Conservation (phyloP, 2,888 invertebrate species). For the Microplitis deprimator region DNA sequence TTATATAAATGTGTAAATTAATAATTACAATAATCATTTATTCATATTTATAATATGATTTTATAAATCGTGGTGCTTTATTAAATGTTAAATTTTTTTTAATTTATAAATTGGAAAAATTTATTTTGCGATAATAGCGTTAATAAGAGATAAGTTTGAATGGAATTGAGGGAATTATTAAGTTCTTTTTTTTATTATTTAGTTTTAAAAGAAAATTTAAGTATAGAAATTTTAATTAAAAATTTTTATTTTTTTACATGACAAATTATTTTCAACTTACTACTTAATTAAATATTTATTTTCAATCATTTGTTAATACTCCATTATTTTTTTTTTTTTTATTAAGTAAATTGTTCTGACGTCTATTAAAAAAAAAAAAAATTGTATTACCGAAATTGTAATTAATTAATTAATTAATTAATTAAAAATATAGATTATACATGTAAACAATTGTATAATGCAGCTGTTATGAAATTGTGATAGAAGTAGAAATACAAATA, state of each 20-base stretch:
- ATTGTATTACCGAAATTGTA: neutral
- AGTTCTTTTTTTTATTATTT: neutral
- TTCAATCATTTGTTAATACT: neutral
- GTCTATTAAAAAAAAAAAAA: neutral
- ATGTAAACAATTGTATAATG: constrained; percentile 43
- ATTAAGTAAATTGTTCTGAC: neutral
- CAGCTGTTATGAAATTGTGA: constrained; percentile 50
- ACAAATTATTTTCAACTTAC: neutral
- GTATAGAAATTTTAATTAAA: neutral
- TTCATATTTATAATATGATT: too few relatives aligned
- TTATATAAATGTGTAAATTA: too few relatives aligned
- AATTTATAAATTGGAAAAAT: neutral
- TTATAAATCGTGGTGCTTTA: too few relatives aligned
- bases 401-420: constrained; percentile 42
- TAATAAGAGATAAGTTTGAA: neutral
- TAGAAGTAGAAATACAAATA: constrained; percentile 48
- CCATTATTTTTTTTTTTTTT: neutral
- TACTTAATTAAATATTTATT: constrained; percentile 7
- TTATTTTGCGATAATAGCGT: neutral
- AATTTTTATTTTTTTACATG: constrained; percentile 7
- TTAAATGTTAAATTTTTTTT: neutral
- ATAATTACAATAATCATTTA: too few relatives aligned
- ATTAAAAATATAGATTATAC: constrained; percentile 49
- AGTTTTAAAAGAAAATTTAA: too few relatives aligned
- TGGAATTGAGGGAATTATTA: constrained; percentile 6